Evolutionary conservation across 1,140 invertebrate species (phyloP).

Genomic region (Trichonephila clavipes): DNA sequence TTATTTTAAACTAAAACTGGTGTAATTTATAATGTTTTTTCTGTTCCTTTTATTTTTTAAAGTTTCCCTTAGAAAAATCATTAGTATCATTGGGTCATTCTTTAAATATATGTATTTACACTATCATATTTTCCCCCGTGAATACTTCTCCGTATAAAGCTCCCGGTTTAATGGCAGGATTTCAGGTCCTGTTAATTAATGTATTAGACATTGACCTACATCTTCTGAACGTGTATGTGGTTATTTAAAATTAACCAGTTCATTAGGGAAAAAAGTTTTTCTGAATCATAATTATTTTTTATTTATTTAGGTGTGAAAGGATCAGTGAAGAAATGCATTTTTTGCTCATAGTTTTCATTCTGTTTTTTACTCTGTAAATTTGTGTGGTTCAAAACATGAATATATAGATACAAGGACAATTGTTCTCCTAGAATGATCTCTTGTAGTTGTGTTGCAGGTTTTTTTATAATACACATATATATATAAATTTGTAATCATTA

Average conservation of each 20-base stretch:
- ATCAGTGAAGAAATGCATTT: constrained; percentile 69
- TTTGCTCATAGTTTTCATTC: constrained; percentile 72
- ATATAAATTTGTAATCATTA: constrained; percentile 60
- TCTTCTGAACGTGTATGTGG: constrained; percentile 60
- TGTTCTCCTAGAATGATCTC: constrained; percentile 65
- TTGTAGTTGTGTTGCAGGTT: constrained; percentile 74
- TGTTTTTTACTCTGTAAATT: constrained; percentile 71
- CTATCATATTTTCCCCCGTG: constrained; percentile 54
- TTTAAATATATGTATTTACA: constrained; percentile 55
- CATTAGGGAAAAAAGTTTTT: constrained; percentile 57
- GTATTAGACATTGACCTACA: constrained; percentile 42
- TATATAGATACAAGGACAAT: constrained; percentile 65
- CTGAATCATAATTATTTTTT: constrained; percentile 64
- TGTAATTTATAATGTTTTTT: constrained; percentile 67
- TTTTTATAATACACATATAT: not conserved
- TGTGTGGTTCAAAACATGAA: constrained; percentile 72
- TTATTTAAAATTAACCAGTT: constrained; percentile 41
- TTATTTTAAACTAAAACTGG: constrained; percentile 59
- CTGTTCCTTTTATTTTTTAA: not conserved
- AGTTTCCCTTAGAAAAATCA: constrained; percentile 42
- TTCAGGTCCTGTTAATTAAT: constrained; percentile 7
- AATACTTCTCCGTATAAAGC: constrained; percentile 24
- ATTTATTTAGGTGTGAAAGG: constrained; percentile 73
- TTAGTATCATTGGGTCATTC: constrained; percentile 51
- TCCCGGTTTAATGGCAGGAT: not conserved